These are phyloP conservation scores for Ptilorrhoa leucosticta DNA, from an alignment of 2,113 vertebrate genomes.

Conservation along the genomic window DNA sequence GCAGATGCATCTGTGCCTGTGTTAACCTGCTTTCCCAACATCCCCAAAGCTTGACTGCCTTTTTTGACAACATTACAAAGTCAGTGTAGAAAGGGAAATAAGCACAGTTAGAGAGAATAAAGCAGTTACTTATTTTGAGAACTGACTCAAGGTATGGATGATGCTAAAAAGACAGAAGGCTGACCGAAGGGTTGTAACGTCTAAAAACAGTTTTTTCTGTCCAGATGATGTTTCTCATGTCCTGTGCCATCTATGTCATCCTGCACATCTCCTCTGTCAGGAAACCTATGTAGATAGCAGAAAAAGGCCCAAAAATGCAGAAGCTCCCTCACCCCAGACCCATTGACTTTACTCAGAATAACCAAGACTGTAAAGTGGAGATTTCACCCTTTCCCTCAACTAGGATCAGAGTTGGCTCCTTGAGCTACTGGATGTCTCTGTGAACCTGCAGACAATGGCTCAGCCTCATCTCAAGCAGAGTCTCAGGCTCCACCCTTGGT, in stretches of 20 bases:
- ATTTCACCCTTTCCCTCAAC: background rate
- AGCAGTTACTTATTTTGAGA: background rate
- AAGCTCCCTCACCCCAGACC: background rate
- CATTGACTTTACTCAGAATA: background rate
- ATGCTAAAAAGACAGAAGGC: background rate
- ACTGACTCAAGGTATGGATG: background rate
- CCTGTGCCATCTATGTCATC: background rate
- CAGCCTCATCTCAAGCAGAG: background rate
- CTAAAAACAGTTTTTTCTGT: background rate
- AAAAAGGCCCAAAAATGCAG: background rate
- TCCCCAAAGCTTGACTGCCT: background rate
- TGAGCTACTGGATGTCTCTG: background rate
- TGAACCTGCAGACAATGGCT: background rate
- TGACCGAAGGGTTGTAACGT: background rate
- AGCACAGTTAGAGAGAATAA: background rate
- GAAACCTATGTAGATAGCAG: background rate
- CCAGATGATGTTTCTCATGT: background rate
- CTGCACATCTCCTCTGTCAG: background rate
- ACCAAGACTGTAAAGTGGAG: background rate
- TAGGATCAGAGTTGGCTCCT: background rate
- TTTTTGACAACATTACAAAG: slow-evolving; percentile 9
- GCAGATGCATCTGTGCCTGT: slow-evolving; percentile 12
- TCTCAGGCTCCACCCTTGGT: background rate
- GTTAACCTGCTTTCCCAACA: slow-evolving; percentile 10
- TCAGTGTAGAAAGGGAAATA: background rate